phyloP scores from a whole-genome alignment of 2,113 vertebrate species.

The Axis porcinus region DNA sequence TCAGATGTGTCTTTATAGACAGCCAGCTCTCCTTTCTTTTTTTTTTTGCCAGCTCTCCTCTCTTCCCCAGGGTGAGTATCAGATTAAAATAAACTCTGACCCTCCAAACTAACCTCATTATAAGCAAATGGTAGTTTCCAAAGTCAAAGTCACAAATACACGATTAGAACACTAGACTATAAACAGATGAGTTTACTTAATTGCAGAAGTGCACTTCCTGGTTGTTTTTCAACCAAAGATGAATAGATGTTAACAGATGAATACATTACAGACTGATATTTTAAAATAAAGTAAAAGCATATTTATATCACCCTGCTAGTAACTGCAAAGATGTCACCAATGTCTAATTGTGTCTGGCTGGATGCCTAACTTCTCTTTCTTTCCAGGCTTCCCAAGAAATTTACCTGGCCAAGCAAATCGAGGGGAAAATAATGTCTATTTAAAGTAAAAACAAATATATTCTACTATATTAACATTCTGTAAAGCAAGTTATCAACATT shows the following conservation, averaged over 20 bases:
- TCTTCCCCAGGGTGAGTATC: neutral
- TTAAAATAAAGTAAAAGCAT: neutral
- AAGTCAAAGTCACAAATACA: conserved; percentile 11
- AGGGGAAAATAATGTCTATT: neutral
- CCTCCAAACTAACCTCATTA: conserved; percentile 1
- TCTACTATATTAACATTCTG: neutral
- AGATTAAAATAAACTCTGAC: neutral
- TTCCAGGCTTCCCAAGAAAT: neutral
- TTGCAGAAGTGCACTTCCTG: neutral
- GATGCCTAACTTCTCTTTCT: neutral
- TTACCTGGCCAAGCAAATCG: neutral
- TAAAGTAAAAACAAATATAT: conserved; percentile 34
- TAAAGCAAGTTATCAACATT: neutral
- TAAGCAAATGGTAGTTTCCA: conserved; percentile 15
- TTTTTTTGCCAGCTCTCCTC: neutral
- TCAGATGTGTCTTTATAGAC: neutral
- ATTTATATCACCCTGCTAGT: neutral
- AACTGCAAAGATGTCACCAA: neutral
- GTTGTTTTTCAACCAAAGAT: neutral
- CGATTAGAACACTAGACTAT: neutral
- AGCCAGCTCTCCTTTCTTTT: neutral
- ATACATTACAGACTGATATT: neutral
- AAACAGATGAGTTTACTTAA: neutral
- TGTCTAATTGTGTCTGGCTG: neutral
- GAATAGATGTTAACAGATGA: neutral